phyloP scores from a whole-genome alignment of 2,888 invertebrate species.

The Hirtodrosophila trivittata region DNA sequence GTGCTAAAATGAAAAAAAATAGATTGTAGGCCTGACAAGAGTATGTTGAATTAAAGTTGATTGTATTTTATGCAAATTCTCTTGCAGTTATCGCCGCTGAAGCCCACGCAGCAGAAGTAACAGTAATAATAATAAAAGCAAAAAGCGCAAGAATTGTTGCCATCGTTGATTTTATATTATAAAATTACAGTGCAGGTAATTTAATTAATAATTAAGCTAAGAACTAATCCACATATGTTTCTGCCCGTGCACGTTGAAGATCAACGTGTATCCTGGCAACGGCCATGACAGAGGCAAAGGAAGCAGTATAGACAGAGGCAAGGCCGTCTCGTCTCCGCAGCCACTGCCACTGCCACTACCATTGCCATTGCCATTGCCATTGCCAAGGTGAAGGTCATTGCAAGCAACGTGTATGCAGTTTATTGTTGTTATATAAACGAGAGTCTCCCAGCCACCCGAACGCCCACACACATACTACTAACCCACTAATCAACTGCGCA shows the following conservation, averaged over 20 bases:
- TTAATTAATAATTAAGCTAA: slow-evolving; percentile 5
- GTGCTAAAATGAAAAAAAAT: too few relatives aligned
- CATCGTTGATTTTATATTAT: not conserved
- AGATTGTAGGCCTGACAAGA: too few relatives aligned
- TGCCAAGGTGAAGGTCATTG: slow-evolving; percentile 78
- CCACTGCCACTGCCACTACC: slow-evolving; percentile 17
- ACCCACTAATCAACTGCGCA: slow-evolving; percentile 65
- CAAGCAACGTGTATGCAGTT: slow-evolving; percentile 49
- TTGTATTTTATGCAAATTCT: slow-evolving; percentile 69
- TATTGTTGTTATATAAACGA: slow-evolving; percentile 75
- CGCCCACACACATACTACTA: slow-evolving; percentile 33
- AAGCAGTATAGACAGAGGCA: slow-evolving; percentile 14
- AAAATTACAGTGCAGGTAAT: slow-evolving; percentile 44
- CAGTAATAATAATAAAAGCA: slow-evolving; percentile 9
- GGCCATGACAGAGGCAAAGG: slow-evolving; percentile 10
- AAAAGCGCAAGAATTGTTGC: not conserved
- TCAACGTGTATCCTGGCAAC: slow-evolving; percentile 50
- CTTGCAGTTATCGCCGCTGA: slow-evolving; percentile 34
- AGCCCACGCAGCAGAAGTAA: slow-evolving; percentile 11
- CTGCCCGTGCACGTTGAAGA: slow-evolving; percentile 50
- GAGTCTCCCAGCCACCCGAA: slow-evolving; percentile 26
- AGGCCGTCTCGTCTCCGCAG: slow-evolving; percentile 28
- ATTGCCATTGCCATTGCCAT: slow-evolving; percentile 41
- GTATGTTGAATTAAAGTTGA: slow-evolving; percentile 45
- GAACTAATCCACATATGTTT: slow-evolving; percentile 2